Evolutionary conservation across 2,113 vertebrate species (phyloP).

Genomic region (Pedetes capensis): DNA sequence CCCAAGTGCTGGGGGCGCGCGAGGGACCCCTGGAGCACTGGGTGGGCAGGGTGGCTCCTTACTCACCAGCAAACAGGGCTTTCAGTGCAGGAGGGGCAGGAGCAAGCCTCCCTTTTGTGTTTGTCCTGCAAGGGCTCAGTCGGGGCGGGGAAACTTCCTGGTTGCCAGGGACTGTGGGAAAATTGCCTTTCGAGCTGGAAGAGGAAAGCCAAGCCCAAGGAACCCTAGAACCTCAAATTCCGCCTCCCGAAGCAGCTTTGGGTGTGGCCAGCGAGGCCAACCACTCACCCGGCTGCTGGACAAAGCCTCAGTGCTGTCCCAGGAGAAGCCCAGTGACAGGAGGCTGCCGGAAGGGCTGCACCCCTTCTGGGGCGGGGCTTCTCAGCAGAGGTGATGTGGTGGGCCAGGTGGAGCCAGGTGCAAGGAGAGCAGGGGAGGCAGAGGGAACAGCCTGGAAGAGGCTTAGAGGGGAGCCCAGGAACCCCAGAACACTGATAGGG

Average conservation of each 20-base stretch:
- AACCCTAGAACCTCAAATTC: neutral
- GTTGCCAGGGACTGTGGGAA: neutral
- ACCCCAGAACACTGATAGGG: too few relatives aligned
- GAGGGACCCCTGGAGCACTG: neutral
- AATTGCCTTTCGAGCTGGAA: neutral
- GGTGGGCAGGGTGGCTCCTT: too few relatives aligned
- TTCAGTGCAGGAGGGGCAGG: neutral
- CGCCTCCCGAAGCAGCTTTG: neutral
- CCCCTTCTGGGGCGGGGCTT: neutral
- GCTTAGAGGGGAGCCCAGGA: neutral
- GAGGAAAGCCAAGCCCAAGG: neutral
- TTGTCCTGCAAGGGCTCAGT: rapidly evolving
- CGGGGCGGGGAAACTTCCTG: constrained; percentile 41
- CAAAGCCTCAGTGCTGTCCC: rapidly evolving
- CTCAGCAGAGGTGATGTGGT: too few relatives aligned
- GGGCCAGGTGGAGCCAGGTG: rapidly evolving
- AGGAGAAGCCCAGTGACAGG: neutral
- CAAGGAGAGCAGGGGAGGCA: rapidly evolving
- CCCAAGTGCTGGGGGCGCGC: neutral
- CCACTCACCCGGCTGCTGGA: neutral
- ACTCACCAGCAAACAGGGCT: neutral
- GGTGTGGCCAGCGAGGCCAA: rapidly evolving
- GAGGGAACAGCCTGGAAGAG: neutral
- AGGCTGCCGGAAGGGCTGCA: neutral
- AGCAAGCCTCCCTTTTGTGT: neutral